phyloP scores from a whole-genome alignment of 2,113 vertebrate species.

The Megalops atlanticus region DNA sequence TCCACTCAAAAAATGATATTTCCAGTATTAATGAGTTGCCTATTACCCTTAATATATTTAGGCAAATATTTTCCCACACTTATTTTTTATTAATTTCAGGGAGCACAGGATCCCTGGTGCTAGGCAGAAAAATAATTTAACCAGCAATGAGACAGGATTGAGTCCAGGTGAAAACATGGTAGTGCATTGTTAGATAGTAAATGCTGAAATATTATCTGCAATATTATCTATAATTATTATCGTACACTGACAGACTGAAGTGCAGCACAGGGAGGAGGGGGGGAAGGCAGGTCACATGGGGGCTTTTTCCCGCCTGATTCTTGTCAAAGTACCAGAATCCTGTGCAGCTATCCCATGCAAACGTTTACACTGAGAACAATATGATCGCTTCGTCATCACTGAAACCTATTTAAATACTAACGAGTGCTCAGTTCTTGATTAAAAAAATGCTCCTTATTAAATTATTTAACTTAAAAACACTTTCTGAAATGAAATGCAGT shows the following conservation, averaged over 20 bases:
- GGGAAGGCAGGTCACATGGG: neutral
- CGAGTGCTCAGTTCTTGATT: constrained; percentile 46
- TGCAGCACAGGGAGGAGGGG: neutral
- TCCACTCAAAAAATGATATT: neutral
- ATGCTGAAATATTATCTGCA: neutral
- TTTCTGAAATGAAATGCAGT: constrained; percentile 53
- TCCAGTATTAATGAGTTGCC: neutral
- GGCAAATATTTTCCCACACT: neutral
- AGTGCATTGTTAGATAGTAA: constrained; percentile 6
- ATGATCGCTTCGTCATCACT: neutral
- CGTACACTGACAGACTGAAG: neutral
- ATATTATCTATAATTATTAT: neutral
- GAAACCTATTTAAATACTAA: constrained; percentile 30
- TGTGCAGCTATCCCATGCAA: constrained; percentile 40
- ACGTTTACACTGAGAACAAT: neutral
- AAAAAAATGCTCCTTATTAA: constrained; percentile 36
- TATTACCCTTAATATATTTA: neutral
- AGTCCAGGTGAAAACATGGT: neutral
- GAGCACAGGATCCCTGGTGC: too few relatives aligned
- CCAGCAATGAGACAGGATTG: neutral
- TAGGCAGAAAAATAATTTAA: too few relatives aligned
- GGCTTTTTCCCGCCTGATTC: constrained; percentile 27
- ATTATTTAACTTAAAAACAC: constrained; percentile 39
- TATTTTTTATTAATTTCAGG: too few relatives aligned
- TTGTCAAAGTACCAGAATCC: constrained; percentile 50